A percentile compares a stretch with the other conserved stretches of the same genome.
phyloP scores from a whole-genome alignment of 1,140 invertebrate genomes.

The Drosophila navojoa region DNA sequence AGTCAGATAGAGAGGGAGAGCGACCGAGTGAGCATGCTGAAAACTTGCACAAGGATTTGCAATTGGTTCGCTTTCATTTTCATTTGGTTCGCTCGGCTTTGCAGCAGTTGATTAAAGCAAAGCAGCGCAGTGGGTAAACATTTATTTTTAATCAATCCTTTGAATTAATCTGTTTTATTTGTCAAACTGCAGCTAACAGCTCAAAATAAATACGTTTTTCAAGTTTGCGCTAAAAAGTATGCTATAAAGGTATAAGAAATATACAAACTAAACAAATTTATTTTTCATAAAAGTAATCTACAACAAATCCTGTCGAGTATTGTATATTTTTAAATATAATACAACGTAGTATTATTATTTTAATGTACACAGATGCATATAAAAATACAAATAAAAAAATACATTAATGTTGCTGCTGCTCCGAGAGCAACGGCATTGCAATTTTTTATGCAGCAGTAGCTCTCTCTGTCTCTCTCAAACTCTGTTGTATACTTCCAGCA shows the following conservation, averaged over 20 bases:
- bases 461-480: slow-evolving; percentile 8
- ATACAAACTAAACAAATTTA: too few relatives aligned
- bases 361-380: too few relatives aligned
- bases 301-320: too few relatives aligned
- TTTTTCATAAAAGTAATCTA: neutral
- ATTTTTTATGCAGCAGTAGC: slow-evolving; percentile 19
- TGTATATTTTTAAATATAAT: too few relatives aligned
- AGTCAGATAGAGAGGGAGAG: neutral
- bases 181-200: slow-evolving; percentile 1
- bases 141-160: slow-evolving; percentile 47
- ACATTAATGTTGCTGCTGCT: neutral
- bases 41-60: slow-evolving; percentile 38
- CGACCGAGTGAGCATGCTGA: slow-evolving; percentile 16
- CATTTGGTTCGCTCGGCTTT: slow-evolving; percentile 33
- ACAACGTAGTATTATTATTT: neutral
- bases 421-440: slow-evolving; percentile 9
- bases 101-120: slow-evolving; percentile 40
- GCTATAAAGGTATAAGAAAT: slow-evolving; percentile 1
- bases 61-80: slow-evolving; percentile 47
- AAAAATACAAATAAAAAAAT: slow-evolving; percentile 14
- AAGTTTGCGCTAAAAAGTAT: slow-evolving; percentile 24
- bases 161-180: slow-evolving; percentile 37
- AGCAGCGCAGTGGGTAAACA: slow-evolving; percentile 32
- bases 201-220: too few relatives aligned
- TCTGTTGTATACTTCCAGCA: neutral